Conservation (phyloP, 2,113 vertebrate species). For the Apistogramma diplotaenia region DNA sequence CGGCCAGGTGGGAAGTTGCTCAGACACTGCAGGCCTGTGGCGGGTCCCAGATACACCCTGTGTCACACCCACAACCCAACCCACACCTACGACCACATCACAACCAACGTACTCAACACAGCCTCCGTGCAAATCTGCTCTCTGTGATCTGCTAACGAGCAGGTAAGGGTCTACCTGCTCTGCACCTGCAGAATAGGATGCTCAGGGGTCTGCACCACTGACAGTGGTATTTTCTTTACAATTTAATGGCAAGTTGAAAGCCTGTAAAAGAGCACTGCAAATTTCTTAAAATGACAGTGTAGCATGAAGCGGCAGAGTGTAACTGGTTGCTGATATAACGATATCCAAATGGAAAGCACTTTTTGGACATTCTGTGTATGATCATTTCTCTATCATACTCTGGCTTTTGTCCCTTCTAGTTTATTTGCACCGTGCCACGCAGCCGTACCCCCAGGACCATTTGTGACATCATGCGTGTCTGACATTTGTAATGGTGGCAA, state of each 20-base stretch:
- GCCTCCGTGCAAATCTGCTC: constrained; percentile 16
- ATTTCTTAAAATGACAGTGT: no score
- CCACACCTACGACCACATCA: not conserved
- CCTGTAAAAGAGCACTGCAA: no score
- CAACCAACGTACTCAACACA: not conserved
- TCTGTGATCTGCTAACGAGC: constrained; percentile 83
- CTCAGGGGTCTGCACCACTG: not conserved
- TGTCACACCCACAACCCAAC: constrained; percentile 5
- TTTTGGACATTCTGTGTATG: not conserved
- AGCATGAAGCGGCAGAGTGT: no score
- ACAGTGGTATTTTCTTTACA: not conserved
- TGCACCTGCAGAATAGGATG: not conserved
- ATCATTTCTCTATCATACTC: not conserved
- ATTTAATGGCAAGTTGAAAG: no score
- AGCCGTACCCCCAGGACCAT: constrained; percentile 68
- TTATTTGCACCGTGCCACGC: constrained; percentile 78
- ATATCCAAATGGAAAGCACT: not conserved
- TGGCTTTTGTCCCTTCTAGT: constrained; percentile 59
- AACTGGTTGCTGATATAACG: no score
- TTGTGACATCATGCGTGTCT: constrained; percentile 73
- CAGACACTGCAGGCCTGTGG: constrained; percentile 79
- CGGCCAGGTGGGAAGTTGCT: constrained; percentile 74
- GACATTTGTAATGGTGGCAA: constrained; percentile 70
- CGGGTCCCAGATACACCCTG: constrained; percentile 58
- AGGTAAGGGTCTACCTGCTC: no score